Percentiles rank a stretch among this genome's conserved stretches.
Conservation (phyloP, 2,888 invertebrate species). For the Lasioglossum leucozonium region DNA sequence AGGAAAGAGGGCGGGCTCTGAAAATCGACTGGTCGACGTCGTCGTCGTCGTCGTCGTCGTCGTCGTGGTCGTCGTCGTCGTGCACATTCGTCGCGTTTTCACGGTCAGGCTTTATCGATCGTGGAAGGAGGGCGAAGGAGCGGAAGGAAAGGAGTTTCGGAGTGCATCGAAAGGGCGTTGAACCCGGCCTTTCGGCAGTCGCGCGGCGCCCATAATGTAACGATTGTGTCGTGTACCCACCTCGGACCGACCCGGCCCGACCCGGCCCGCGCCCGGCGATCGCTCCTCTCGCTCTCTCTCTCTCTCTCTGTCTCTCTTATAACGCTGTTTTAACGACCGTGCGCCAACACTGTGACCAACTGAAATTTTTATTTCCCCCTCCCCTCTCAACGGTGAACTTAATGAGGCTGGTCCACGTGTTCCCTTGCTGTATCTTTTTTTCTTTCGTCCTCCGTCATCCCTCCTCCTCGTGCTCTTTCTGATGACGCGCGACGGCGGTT, state of each 20-base stretch:
- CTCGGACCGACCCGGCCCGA: slow-evolving; percentile 30
- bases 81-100: slow-evolving; percentile 83
- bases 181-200: slow-evolving; percentile 80
- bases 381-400: slow-evolving; percentile 23
- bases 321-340: slow-evolving; percentile 50
- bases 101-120: slow-evolving; percentile 84
- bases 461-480: background rate
- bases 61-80: slow-evolving; percentile 75
- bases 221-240: slow-evolving; percentile 66
- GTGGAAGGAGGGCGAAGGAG: slow-evolving; percentile 72
- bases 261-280: background rate
- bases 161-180: slow-evolving; percentile 84
- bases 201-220: slow-evolving; percentile 73
- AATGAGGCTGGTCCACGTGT: slow-evolving; percentile 27
- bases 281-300: background rate
- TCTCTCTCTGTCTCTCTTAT: slow-evolving; percentile 39
- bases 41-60: slow-evolving; percentile 78
- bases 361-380: slow-evolving; percentile 50
- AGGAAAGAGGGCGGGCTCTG: slow-evolving; percentile 46
- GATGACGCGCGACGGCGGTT: background rate
- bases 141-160: slow-evolving; percentile 80
- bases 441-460: background rate
- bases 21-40: slow-evolving; percentile 75
- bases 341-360: slow-evolving; percentile 36
- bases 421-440: background rate